These are phyloP conservation scores for Chamaea fasciata DNA, from an alignment of 2,113 vertebrate species.

Conservation along the genomic window DNA sequence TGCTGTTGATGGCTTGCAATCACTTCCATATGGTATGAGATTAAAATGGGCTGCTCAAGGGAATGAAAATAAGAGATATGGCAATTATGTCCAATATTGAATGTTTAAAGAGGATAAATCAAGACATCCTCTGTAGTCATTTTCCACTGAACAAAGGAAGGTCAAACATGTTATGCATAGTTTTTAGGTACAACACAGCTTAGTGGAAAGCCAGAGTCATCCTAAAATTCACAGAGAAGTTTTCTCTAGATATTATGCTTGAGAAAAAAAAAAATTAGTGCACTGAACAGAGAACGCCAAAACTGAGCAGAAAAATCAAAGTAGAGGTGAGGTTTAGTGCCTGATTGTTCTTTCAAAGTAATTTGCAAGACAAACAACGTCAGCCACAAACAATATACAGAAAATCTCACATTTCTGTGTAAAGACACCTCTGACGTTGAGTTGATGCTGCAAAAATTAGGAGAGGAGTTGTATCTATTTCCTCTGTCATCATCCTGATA, in stretches of 20 bases:
- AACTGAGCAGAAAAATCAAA: not conserved
- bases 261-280: not conserved
- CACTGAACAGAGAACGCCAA: not conserved
- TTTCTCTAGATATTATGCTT: not conserved
- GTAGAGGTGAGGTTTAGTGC: not conserved
- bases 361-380: not conserved
- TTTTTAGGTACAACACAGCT: not conserved
- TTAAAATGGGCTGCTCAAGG: conserved; percentile 32
- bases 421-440: not conserved
- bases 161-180: not conserved
- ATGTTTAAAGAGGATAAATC: conserved; percentile 41
- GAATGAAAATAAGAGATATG: conserved; percentile 29
- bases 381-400: not conserved
- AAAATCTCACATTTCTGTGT: not conserved
- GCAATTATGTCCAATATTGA: conserved; percentile 45
- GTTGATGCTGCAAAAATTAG: not conserved
- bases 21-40: conserved; percentile 40
- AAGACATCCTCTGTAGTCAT: not conserved
- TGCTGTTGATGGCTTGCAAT: conserved; percentile 2
- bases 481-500: not conserved
- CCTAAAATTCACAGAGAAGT: not conserved
- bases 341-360: not conserved
- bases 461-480: not conserved
- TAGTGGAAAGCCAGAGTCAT: not conserved
- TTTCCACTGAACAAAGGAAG: not conserved